Conservation (phyloP, 2,888 invertebrate species). For the Parasteatoda lunata region DNA sequence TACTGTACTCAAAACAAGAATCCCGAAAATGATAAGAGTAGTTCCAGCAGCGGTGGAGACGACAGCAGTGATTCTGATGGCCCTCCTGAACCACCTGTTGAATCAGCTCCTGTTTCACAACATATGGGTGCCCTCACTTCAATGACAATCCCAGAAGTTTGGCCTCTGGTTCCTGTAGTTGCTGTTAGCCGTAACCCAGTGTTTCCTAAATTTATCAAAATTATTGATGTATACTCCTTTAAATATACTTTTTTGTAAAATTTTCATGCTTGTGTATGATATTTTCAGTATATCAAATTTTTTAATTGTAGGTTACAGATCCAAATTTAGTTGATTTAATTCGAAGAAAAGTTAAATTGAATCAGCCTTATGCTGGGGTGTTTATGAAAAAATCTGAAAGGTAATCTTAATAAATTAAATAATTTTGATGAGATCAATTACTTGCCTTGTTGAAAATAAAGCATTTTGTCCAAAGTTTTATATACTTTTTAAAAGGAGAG, state of each 20-base stretch:
- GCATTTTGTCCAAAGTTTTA: background rate
- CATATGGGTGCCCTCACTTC: slow-evolving; percentile 80
- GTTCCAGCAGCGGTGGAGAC: slow-evolving; percentile 35
- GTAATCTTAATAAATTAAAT: slow-evolving; percentile 74
- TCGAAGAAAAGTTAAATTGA: slow-evolving; percentile 92
- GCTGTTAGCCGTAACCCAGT: slow-evolving; percentile 95
- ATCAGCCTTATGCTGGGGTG: slow-evolving; percentile 97
- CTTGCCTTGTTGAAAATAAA: background rate
- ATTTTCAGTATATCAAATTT: background rate
- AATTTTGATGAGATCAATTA: background rate
- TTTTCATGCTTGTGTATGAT: background rate
- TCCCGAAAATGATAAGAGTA: slow-evolving; percentile 21
- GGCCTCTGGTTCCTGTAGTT: slow-evolving; percentile 96
- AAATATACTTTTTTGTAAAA: background rate
- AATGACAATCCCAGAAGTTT: slow-evolving; percentile 94
- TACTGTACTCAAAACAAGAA: slow-evolving; percentile 56
- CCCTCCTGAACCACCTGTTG: slow-evolving; percentile 3
- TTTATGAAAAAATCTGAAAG: slow-evolving; percentile 94
- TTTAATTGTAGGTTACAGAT: slow-evolving; percentile 65
- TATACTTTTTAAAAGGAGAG: too few relatives aligned
- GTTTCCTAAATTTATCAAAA: slow-evolving; percentile 97
- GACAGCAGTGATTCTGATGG: slow-evolving; percentile 27
- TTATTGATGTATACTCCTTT: slow-evolving; percentile 84
- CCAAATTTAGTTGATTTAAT: slow-evolving; percentile 87
- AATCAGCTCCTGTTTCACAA: slow-evolving; percentile 25